A percentile compares a stretch with the other conserved stretches of the same genome.
Conservation (phyloP, 2,113 vertebrate species). For the Sialia sialis region DNA sequence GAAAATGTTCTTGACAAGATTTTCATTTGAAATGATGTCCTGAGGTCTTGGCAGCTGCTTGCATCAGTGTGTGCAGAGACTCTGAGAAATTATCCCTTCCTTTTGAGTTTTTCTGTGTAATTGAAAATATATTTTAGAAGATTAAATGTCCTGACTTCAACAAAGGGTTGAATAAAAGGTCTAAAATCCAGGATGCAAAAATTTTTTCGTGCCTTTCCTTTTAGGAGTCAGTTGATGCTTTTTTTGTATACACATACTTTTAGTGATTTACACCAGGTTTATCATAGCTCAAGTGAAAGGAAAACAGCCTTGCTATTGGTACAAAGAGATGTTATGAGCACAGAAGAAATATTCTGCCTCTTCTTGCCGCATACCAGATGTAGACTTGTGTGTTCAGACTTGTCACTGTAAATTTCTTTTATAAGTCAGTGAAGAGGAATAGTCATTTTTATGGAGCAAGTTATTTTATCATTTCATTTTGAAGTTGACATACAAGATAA, state of each 20-base stretch:
- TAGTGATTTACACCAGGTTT: neutral
- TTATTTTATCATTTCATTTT: conserved; percentile 15
- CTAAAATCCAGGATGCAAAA: neutral
- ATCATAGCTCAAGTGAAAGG: neutral
- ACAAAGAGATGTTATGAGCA: neutral
- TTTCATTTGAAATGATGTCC: neutral
- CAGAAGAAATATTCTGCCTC: neutral
- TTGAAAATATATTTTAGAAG: neutral
- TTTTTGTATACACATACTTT: neutral
- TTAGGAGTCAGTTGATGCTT: neutral
- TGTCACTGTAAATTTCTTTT: conserved; percentile 9
- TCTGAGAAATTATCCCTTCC: neutral
- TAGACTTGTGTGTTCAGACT: neutral
- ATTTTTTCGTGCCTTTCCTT: neutral
- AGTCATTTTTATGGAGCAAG: conserved; percentile 3
- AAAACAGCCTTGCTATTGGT: neutral
- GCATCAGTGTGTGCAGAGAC: neutral
- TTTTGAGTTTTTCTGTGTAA: neutral
- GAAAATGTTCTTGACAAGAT: neutral
- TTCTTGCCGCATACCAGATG: neutral
- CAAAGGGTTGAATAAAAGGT: neutral
- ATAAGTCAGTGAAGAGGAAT: neutral
- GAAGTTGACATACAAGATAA: neutral
- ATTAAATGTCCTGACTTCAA: neutral
- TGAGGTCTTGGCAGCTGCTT: neutral